Percentiles rank a stretch among this genome's conserved stretches.
These are phyloP conservation scores for Dryocosmus kuriphilus DNA, from an alignment of 2,888 invertebrate species.

Conservation along the genomic window DNA sequence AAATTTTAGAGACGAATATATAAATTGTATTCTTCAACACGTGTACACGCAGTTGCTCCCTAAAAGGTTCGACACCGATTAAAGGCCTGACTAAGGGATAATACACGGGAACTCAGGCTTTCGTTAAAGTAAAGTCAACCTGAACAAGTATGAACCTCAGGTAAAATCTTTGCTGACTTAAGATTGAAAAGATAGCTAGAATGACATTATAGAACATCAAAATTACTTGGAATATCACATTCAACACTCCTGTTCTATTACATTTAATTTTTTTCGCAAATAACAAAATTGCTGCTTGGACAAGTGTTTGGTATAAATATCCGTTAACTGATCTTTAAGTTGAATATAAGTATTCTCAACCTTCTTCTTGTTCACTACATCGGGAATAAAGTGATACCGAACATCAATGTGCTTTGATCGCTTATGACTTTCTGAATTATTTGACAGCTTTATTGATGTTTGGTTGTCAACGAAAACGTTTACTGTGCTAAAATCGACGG, in stretches of 20 bases:
- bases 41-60: too few relatives aligned
- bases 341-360: constrained; percentile 41
- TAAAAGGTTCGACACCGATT: too few relatives aligned
- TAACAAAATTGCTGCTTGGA: constrained; percentile 17
- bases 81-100: too few relatives aligned
- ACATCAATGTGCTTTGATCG: too few relatives aligned
- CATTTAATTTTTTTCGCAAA: constrained; percentile 7
- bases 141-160: too few relatives aligned
- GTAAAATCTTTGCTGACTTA: too few relatives aligned
- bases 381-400: constrained; percentile 46
- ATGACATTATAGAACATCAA: too few relatives aligned
- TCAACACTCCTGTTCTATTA: constrained; percentile 19
- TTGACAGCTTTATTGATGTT: constrained; percentile 50
- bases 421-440: constrained; percentile 49
- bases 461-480: constrained; percentile 51
- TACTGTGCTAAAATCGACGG: constrained; percentile 38
- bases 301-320: constrained; percentile 45
- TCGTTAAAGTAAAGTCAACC: too few relatives aligned
- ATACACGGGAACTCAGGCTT: too few relatives aligned
- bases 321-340: constrained; percentile 48
- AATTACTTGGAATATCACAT: not conserved
- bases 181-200: too few relatives aligned
- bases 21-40: too few relatives aligned
- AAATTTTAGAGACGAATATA: too few relatives aligned
- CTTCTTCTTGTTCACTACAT: constrained; percentile 25